Conservation (phyloP, 2,888 invertebrate genomes). For the Meiosimyza decipiens region DNA sequence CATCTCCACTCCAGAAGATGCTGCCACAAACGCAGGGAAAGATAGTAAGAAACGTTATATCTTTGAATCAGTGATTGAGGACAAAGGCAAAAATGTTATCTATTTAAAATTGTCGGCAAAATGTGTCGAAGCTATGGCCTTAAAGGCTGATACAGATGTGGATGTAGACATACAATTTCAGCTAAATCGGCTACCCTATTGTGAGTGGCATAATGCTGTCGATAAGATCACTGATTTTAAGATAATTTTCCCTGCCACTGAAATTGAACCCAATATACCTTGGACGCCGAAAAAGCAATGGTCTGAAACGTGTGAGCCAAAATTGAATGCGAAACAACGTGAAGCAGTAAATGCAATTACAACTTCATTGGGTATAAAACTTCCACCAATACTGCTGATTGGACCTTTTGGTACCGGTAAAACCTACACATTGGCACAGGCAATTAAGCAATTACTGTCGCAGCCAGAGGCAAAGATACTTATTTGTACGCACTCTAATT, state of each 20-base stretch:
- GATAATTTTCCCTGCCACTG: constrained; percentile 78
- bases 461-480: constrained; percentile 77
- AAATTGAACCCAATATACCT: constrained; percentile 73
- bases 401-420: constrained; percentile 91
- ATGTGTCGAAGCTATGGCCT: constrained; percentile 73
- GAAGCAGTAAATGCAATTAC: constrained; percentile 84
- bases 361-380: constrained; percentile 71
- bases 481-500: constrained; percentile 88
- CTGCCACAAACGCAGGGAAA: constrained; percentile 39
- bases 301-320: constrained; percentile 73
- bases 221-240: constrained; percentile 79
- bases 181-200: constrained; percentile 81
- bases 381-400: constrained; percentile 80
- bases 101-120: constrained; percentile 77
- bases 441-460: constrained; percentile 75
- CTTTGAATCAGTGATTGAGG: constrained; percentile 82
- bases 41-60: constrained; percentile 68
- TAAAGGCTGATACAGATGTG: constrained; percentile 74
- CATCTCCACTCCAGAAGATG: constrained; percentile 67
- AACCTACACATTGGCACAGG: constrained; percentile 83
- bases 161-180: constrained; percentile 83
- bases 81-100: constrained; percentile 82
- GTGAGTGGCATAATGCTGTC: constrained; percentile 86
- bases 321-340: constrained; percentile 81
- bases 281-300: constrained; percentile 78